Conservation (phyloP, 37 sponge, comb jelly and placozoan species). For the Chondrilla cf. caribensis region DNA sequence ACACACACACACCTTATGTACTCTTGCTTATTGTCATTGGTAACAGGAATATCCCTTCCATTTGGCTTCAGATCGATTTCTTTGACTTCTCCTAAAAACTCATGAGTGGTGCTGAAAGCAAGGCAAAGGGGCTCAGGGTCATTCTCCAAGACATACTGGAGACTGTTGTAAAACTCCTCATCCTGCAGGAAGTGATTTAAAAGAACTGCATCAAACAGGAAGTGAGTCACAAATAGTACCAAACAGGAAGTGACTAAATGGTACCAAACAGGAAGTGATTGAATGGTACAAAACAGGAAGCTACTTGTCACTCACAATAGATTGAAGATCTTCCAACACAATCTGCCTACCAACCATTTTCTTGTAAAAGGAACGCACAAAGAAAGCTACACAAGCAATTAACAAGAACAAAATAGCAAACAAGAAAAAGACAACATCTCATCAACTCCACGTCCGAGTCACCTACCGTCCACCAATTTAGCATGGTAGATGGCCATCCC, state of each 20-base stretch:
- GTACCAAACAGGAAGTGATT: too few species aligned
- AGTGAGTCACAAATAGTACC: background rate
- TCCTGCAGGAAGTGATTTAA: constrained; percentile 43
- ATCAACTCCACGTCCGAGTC: too few species aligned
- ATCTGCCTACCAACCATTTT: constrained; percentile 84
- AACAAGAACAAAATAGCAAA: too few species aligned
- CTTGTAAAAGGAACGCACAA: constrained; percentile 99
- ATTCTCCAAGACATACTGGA: constrained; percentile 92
- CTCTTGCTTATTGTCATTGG: constrained; percentile 85
- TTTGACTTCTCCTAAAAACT: constrained; percentile 82
- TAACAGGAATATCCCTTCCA: constrained; percentile 84
- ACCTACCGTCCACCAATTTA: constrained; percentile 93
- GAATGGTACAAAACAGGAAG: too few species aligned
- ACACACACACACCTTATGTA: constrained; percentile 65
- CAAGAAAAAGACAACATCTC: too few species aligned
- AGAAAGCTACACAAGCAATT: constrained; percentile 71
- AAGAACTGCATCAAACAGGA: background rate
- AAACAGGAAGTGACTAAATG: background rate
- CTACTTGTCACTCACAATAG: constrained; percentile 61
- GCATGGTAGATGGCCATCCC: constrained; percentile 98
- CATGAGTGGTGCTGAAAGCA: constrained; percentile 74
- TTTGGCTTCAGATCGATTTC: constrained; percentile 78
- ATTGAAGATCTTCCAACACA: constrained; percentile 91
- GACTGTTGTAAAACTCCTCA: constrained; percentile 82
- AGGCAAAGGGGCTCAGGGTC: constrained; percentile 93